Evolutionary conservation across 2,888 invertebrate genomes (phyloP).

Genomic region (Drosophila mulleri): DNA sequence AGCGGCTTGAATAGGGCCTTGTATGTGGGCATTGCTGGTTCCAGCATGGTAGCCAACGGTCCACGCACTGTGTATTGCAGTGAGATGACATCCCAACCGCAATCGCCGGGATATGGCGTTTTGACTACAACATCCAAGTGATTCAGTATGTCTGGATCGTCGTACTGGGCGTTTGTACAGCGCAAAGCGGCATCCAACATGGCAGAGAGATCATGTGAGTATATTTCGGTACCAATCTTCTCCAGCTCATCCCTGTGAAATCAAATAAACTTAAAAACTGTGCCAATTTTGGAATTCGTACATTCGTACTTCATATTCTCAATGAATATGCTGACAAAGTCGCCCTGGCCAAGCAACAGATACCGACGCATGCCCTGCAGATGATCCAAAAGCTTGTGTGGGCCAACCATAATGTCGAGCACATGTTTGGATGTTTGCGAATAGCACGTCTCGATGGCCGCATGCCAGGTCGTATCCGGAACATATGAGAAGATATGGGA

Average conservation of each 20-base stretch:
- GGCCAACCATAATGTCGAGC: conserved; percentile 93
- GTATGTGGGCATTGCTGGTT: conserved; percentile 84
- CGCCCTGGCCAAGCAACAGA: conserved; percentile 96
- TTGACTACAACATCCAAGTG: conserved; percentile 93
- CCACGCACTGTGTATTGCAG: conserved; percentile 84
- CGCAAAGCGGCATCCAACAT: conserved; percentile 94
- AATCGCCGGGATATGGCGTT: conserved; percentile 82
- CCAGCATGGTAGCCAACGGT: conserved; percentile 84
- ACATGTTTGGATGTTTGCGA: conserved; percentile 94
- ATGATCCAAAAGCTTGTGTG: conserved; percentile 96
- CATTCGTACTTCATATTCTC: conserved; percentile 91
- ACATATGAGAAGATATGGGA: conserved; percentile 86
- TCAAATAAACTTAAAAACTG: background rate
- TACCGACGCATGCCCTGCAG: conserved; percentile 95
- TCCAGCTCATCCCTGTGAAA: conserved; percentile 91
- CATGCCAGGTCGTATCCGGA: conserved; percentile 91
- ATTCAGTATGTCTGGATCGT: conserved; percentile 95
- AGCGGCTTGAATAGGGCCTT: conserved; percentile 84
- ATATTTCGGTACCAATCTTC: conserved; percentile 93
- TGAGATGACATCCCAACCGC: conserved; percentile 85
- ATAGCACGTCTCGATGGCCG: conserved; percentile 93
- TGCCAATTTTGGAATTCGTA: background rate
- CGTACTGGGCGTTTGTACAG: conserved; percentile 97
- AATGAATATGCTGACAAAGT: conserved; percentile 97
- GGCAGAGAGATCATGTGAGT: conserved; percentile 94